These are phyloP conservation scores for Antennarius maculatus DNA, from an alignment of 2,797 vertebrate genomes.

Conservation along the genomic window DNA sequence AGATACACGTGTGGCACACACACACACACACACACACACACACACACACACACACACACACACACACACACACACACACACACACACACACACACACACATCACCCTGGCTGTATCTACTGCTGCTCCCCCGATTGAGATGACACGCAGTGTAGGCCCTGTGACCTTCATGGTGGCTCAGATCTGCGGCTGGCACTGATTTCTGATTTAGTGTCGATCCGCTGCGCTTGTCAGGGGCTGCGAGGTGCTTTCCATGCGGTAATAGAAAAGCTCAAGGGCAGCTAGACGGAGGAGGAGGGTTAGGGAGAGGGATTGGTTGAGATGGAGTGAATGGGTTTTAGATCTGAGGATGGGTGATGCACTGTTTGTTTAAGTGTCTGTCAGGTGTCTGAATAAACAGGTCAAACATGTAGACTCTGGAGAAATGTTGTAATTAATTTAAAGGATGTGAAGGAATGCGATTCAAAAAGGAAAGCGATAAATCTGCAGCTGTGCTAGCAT, in stretches of 20 bases:
- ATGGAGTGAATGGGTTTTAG: constrained; percentile 65
- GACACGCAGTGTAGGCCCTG: constrained; percentile 86
- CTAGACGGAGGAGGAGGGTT: constrained; percentile 63
- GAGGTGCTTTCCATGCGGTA: constrained; percentile 99
- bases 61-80: constrained; percentile 43
- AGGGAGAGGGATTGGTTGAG: constrained; percentile 60
- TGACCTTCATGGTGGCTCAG: constrained; percentile 99
- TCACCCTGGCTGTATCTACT: constrained; percentile 65
- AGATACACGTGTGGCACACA: constrained; percentile 21
- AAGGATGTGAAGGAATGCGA: constrained; percentile 16
- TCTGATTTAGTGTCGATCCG: constrained; percentile 99
- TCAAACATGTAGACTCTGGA: constrained; percentile 41
- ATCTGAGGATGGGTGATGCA: constrained; percentile 55
- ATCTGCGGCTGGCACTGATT: constrained; percentile 99
- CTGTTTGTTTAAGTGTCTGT: constrained; percentile 69
- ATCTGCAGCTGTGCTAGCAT: not conserved
- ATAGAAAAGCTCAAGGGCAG: constrained; percentile 99
- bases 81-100: constrained; percentile 48
- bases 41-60: constrained; percentile 33
- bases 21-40: constrained; percentile 28
- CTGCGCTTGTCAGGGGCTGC: constrained; percentile 97
- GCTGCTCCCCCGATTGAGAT: constrained; percentile 81
- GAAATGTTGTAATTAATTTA: constrained; percentile 19
- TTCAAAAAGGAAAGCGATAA: not conserved
- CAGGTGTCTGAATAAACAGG: constrained; percentile 50